A percentile compares a stretch with the other conserved stretches of the same genome.
Conservation (phyloP, 2,797 vertebrate genomes). For the Coluber constrictor region DNA sequence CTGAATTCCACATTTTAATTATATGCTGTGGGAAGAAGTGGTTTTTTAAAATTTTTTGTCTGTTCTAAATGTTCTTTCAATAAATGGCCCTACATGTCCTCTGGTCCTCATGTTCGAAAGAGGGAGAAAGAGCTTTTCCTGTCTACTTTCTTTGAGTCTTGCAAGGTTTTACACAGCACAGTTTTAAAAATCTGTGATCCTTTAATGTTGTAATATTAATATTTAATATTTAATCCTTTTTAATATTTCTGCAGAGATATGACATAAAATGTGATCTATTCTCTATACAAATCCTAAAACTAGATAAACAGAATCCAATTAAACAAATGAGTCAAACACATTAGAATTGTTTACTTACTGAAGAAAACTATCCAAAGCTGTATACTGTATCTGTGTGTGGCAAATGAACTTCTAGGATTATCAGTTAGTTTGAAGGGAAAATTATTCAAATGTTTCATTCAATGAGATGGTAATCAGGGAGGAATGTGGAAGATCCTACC, state of each 20-base stretch:
- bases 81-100: not conserved
- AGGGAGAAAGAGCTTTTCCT: not conserved
- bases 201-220: not conserved
- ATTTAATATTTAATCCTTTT: not conserved
- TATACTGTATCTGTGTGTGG: not conserved
- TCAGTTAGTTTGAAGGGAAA: not conserved
- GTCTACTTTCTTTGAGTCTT: not conserved
- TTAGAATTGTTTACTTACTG: not conserved
- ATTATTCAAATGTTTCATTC: not conserved
- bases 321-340: not conserved
- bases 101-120: not conserved
- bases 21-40: not conserved
- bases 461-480: not conserved
- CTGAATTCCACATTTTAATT: not conserved
- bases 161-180: not conserved
- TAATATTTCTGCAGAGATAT: not conserved
- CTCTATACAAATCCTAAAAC: not conserved
- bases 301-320: not conserved
- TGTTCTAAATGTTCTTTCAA: not conserved
- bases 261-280: not conserved
- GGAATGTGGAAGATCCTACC: not conserved
- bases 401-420: not conserved
- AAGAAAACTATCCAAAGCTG: not conserved
- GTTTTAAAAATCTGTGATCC: not conserved
- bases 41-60: not conserved